These are phyloP conservation scores for Barbus barbus DNA, from an alignment of 2,113 vertebrate species.

Conservation along the genomic window DNA sequence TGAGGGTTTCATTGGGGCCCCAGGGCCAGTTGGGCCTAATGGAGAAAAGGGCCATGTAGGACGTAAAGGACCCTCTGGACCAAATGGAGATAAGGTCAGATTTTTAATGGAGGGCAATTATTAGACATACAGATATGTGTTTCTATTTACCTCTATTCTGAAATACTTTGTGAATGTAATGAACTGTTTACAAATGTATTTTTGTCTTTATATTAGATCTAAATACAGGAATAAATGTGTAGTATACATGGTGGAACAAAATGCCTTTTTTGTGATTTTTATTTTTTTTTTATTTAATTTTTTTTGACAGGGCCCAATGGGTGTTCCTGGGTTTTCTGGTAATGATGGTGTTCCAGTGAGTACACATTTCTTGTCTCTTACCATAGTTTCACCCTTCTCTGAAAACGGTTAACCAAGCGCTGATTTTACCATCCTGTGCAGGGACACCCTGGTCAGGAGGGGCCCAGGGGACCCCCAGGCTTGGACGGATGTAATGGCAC, in stretches of 20 bases:
- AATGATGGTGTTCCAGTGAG: conserved; percentile 88
- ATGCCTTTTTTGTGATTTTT: background rate
- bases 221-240: background rate
- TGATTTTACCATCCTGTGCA: conserved; percentile 54
- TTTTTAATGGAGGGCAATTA: background rate
- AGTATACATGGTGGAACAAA: background rate
- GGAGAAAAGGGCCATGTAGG: conserved; percentile 88
- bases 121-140: too few species aligned
- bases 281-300: background rate
- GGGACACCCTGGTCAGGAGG: conserved; percentile 88
- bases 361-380: conserved; percentile 25
- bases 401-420: background rate
- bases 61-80: conserved; percentile 79
- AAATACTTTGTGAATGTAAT: background rate
- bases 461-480: conserved; percentile 81
- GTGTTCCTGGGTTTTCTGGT: conserved; percentile 91
- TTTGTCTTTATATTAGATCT: background rate
- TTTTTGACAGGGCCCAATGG: conserved; percentile 85
- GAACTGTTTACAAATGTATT: background rate
- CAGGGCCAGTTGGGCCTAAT: conserved; percentile 83
- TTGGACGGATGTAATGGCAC: conserved; percentile 90
- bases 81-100: conserved; percentile 88
- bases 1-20: conserved; percentile 77
- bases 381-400: background rate
- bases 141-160: too few species aligned